Conservation (phyloP, 2,113 vertebrate genomes). For the Apodemus speciosus region DNA sequence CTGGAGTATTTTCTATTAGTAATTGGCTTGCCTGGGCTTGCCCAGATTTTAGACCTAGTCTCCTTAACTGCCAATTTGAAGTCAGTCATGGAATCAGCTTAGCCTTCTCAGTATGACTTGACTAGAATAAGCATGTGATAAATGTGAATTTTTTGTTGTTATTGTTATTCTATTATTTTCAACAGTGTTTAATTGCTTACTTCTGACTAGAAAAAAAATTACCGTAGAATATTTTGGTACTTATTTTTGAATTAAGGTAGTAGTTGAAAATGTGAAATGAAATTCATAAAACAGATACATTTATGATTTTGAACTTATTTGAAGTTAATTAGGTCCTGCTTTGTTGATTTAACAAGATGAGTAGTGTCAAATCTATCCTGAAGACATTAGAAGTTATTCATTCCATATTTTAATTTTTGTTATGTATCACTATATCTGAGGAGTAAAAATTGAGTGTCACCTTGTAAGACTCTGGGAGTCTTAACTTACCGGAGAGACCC, state of each 20-base stretch:
- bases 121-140: not conserved
- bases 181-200: not conserved
- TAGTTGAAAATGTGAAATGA: not conserved
- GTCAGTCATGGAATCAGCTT: too few relatives aligned
- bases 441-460: conserved; percentile 13
- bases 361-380: not conserved
- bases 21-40: too few relatives aligned
- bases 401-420: not conserved
- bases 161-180: not conserved
- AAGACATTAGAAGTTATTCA: not conserved
- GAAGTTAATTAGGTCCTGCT: not conserved
- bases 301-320: not conserved
- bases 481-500: too few relatives aligned
- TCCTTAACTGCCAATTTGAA: too few relatives aligned
- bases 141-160: not conserved
- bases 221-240: not conserved
- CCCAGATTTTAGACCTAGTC: too few relatives aligned
- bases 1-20: too few relatives aligned
- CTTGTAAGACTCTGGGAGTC: too few relatives aligned
- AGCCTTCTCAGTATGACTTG: not conserved
- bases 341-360: conserved; percentile 29
- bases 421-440: not conserved
- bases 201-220: conserved; percentile 24
- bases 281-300: conserved; percentile 33
- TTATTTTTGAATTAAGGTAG: not conserved